Evolutionary conservation across 2,113 vertebrate species (phyloP).

Genomic region (Ivindomyrus marchei): DNA sequence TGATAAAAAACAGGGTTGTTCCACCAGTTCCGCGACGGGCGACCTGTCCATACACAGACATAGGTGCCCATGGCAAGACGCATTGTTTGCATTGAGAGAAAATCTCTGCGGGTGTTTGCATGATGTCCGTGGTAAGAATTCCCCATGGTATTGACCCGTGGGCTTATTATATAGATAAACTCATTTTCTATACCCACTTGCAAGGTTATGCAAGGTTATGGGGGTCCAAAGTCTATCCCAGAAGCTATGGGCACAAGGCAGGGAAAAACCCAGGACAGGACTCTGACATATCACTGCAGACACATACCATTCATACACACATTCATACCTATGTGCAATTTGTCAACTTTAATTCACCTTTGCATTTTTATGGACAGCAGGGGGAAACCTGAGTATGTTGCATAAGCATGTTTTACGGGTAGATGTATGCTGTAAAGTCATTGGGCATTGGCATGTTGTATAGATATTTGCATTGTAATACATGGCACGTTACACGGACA

Average conservation of each 20-base stretch:
- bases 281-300: background rate
- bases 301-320: background rate
- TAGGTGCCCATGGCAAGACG: background rate
- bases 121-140: background rate
- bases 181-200: background rate
- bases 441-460: background rate
- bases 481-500: background rate
- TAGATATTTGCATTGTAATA: background rate
- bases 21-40: background rate
- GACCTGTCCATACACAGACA: background rate
- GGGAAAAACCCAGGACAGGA: background rate
- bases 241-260: background rate
- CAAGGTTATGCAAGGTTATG: background rate
- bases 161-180: background rate
- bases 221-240: background rate
- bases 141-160: background rate
- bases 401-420: background rate
- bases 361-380: background rate
- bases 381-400: background rate
- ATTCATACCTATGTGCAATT: background rate
- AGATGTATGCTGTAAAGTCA: background rate
- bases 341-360: background rate
- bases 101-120: background rate
- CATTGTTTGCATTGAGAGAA: background rate
- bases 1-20: background rate